These are phyloP conservation scores for Trachurus trachurus DNA, from an alignment of 2,797 vertebrate species.

Conservation along the genomic window DNA sequence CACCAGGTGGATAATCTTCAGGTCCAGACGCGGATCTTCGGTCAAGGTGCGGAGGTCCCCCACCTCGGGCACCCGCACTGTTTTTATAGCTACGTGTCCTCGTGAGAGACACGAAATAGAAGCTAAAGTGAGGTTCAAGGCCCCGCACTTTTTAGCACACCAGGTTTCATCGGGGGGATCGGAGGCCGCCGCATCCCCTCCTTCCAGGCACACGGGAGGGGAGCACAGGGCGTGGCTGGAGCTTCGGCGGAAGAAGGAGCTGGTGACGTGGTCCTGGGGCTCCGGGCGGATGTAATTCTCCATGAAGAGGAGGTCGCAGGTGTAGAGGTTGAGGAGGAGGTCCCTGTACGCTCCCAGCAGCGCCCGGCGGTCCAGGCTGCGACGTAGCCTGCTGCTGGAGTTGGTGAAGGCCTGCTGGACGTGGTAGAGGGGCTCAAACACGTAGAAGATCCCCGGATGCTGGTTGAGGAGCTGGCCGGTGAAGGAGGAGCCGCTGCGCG, in stretches of 20 bases:
- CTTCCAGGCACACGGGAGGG: constrained; percentile 83
- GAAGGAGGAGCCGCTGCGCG: constrained; percentile 89
- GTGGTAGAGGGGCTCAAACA: constrained; percentile 90
- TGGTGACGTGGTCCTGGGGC: constrained; percentile 84
- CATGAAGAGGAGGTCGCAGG: constrained; percentile 86
- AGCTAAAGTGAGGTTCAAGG: constrained; percentile 85
- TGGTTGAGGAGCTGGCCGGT: constrained; percentile 90
- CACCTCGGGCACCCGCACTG: constrained; percentile 83
- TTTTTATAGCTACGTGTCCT: constrained; percentile 85
- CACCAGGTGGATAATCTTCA: constrained; percentile 89
- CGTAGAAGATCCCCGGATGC: constrained; percentile 87
- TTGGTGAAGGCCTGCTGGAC: constrained; percentile 86
- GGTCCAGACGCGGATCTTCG: constrained; percentile 87
- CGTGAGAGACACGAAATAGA: constrained; percentile 79
- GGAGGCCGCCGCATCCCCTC: neutral
- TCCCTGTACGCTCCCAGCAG: constrained; percentile 86
- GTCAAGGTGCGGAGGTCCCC: constrained; percentile 83
- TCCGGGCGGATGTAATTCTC: constrained; percentile 86
- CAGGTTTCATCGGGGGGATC: constrained; percentile 80
- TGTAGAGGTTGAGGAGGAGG: constrained; percentile 87
- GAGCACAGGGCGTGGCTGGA: constrained; percentile 87
- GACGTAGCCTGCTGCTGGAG: constrained; percentile 80
- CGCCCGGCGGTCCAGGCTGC: constrained; percentile 79
- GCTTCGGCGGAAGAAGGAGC: constrained; percentile 82
- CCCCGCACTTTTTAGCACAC: constrained; percentile 85